These are phyloP conservation scores for Mesitornis unicolor DNA, from an alignment of 2,113 vertebrate species.

Conservation along the genomic window DNA sequence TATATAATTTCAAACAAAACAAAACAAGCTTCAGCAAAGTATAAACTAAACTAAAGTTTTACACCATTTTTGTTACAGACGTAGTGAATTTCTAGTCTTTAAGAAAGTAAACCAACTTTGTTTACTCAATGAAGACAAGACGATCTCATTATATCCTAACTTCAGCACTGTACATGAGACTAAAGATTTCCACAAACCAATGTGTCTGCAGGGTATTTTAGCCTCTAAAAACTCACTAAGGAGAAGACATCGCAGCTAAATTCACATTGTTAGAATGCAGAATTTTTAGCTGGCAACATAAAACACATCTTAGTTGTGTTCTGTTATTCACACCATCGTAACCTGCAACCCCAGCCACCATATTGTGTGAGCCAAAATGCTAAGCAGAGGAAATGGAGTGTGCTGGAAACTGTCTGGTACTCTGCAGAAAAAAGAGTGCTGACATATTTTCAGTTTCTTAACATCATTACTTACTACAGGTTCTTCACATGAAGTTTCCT, in stretches of 20 bases:
- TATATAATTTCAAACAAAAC: neutral
- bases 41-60: neutral
- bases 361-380: neutral
- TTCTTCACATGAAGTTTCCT: neutral
- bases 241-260: neutral
- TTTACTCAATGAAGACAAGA: neutral
- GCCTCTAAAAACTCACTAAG: neutral
- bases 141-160: neutral
- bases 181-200: neutral
- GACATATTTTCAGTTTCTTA: neutral
- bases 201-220: neutral
- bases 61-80: neutral
- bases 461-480: neutral
- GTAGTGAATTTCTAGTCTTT: neutral
- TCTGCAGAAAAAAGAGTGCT: neutral
- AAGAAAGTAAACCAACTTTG: neutral
- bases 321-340: neutral
- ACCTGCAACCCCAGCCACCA: neutral
- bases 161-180: neutral
- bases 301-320: neutral
- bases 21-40: neutral
- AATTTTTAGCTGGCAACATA: neutral
- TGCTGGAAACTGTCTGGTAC: neutral
- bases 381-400: neutral
- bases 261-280: neutral